Evolutionary conservation across 53 echinoderm and acorn worm species (phyloP), one percentile per base, ranked within the genome.

Genomic region (Echinarachnius parma): DNA sequence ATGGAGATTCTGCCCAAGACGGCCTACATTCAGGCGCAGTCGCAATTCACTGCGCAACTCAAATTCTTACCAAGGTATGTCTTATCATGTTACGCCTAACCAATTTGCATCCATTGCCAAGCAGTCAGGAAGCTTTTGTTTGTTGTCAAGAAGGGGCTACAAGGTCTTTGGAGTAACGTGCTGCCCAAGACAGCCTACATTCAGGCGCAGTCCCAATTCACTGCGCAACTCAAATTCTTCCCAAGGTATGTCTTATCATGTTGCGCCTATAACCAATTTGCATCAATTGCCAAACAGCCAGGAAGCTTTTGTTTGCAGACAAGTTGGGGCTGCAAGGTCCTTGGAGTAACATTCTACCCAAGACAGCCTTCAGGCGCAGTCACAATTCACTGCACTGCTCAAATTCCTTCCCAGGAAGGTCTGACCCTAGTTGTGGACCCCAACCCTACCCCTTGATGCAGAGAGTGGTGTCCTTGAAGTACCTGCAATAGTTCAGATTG

Each of bases 101-200:
- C n/a, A n/a, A n/a, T n/a, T n/a, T n/a, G n/a, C n/a, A n/a, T n/a
- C n/a, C n/a, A n/a, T n/a, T n/a, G n/a, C n/a, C n/a, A n/a, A n/a
- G n/a, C 98, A 0, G 91, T 91, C 7, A 63, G 91, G 22, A 75
- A 91, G 7, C 75, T 98, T 27, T 82, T 76, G 49, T 91, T 98
- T 80, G 98, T 91, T 64, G 98, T 98, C 9, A 88, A 89, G 63
- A 98, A 98, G 49, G 98, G 88, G 77, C 75, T 98, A 0, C 53
- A 86, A 5, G 86, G 77, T 45, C 83, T 92, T 75, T 64, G 91
- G 85, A n/a, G n/a, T n/a, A 91, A 98, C 62, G 53, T 98, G 33
- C 81, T 98, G 48, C 98, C 98, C 44, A 91, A 92, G 78, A 98
- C 98, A 10, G 96, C 91, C n/a, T 98, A 98, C 71, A 92, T 98